These are phyloP conservation scores for Ctenodactylus gundi DNA, from an alignment of 2,113 vertebrate genomes.

Conservation along the genomic window DNA sequence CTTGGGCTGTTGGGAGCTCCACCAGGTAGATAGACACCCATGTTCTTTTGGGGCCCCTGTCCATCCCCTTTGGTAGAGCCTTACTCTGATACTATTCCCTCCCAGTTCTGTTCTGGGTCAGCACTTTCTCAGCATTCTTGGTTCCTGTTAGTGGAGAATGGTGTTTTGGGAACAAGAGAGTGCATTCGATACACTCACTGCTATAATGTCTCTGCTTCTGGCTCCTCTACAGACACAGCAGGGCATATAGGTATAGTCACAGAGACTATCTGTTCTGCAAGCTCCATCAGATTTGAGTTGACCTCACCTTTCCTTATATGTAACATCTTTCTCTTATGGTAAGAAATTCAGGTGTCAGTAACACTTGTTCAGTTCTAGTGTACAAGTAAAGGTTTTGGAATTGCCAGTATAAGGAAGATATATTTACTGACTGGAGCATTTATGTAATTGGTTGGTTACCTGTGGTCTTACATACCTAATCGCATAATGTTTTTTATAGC, in stretches of 20 bases:
- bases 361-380: not conserved
- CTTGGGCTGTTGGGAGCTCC: not conserved
- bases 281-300: not conserved
- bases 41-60: not conserved
- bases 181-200: not conserved
- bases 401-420: not conserved
- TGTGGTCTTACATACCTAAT: not conserved
- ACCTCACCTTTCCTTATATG: not conserved
- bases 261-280: not conserved
- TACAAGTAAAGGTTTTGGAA: not conserved
- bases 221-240: not conserved
- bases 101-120: too few relatives aligned
- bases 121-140: not conserved
- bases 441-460: not conserved
- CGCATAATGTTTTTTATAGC: not conserved
- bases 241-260: not conserved
- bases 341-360: not conserved
- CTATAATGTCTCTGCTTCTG: not conserved
- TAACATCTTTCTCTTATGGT: not conserved
- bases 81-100: not conserved
- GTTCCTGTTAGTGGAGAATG: not conserved
- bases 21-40: not conserved
- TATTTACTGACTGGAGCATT: not conserved
- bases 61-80: not conserved
- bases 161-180: not conserved